phyloP scores from a whole-genome alignment of 1,140 invertebrate genomes.

The Pseudoatta argentina region DNA sequence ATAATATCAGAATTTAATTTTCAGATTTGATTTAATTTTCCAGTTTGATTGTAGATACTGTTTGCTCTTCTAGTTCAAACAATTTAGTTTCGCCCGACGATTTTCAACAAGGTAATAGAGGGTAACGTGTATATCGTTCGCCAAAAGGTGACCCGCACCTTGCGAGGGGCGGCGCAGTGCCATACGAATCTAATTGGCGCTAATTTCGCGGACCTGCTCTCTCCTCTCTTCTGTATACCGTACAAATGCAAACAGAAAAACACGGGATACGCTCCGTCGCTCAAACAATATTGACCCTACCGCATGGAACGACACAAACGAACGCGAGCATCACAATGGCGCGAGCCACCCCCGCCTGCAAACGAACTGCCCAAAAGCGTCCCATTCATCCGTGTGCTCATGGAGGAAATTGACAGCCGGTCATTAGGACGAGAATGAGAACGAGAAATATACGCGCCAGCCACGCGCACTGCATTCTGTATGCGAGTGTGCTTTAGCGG shows the following conservation, averaged over 20 bases:
- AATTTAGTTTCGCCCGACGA: not conserved
- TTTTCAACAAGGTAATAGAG: not conserved
- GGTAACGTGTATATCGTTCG: constrained; percentile 44
- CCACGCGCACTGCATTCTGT: constrained; percentile 17
- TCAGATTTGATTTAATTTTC: not conserved
- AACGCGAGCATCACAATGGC: constrained; percentile 69
- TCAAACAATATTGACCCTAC: constrained; percentile 76
- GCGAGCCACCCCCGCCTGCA: constrained; percentile 65
- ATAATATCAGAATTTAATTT: not conserved
- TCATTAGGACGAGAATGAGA: constrained; percentile 68
- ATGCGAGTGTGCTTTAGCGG: constrained; percentile 22
- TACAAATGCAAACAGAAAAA: constrained; percentile 73
- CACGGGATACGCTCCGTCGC: constrained; percentile 74
- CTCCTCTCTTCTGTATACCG: constrained; percentile 13
- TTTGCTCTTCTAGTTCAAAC: not conserved
- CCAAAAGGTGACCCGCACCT: constrained; percentile 50
- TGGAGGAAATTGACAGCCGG: constrained; percentile 74
- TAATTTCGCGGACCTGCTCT: constrained; percentile 73
- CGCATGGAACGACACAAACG: constrained; percentile 58
- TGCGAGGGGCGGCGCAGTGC: constrained; percentile 27
- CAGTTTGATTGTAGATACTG: not conserved
- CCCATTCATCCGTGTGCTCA: constrained; percentile 64
- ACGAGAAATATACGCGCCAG: constrained; percentile 12
- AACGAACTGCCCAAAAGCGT: constrained; percentile 68
- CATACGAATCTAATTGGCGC: constrained; percentile 76